A percentile compares a stretch with the other conserved stretches of the same genome.
phyloP scores from a whole-genome alignment of 2,797 vertebrate species.

The Lagorchestes hirsutus region DNA sequence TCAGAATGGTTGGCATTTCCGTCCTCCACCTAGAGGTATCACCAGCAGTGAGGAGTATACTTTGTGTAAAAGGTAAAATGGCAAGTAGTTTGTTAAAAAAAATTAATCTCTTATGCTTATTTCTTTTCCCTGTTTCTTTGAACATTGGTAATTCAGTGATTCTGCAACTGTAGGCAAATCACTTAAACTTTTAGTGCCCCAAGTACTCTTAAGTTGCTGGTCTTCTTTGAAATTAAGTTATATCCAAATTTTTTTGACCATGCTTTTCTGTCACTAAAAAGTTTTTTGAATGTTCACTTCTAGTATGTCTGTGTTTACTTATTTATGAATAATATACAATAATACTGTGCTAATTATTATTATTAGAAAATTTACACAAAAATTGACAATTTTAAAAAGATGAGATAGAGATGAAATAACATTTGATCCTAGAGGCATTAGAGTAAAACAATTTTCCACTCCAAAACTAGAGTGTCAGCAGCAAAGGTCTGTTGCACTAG shows the following conservation, averaged over 20 bases:
- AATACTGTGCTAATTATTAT: neutral
- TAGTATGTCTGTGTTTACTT: neutral
- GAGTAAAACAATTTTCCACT: neutral
- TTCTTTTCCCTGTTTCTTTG: conserved; percentile 52
- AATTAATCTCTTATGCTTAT: conserved; percentile 27
- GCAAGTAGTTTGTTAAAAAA: conserved; percentile 45
- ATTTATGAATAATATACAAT: neutral
- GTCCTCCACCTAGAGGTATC: conserved; percentile 97
- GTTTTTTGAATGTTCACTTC: neutral
- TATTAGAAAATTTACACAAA: neutral
- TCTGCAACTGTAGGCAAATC: neutral
- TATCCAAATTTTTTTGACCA: neutral
- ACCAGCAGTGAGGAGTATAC: conserved; percentile 99
- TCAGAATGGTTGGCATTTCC: conserved; percentile 97
- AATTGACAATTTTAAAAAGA: neutral
- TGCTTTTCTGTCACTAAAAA: neutral
- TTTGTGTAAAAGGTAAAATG: conserved; percentile 96
- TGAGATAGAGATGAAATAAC: neutral
- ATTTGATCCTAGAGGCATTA: neutral
- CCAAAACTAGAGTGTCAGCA: neutral
- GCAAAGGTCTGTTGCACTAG: neutral
- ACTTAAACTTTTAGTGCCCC: neutral
- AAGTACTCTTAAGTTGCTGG: neutral
- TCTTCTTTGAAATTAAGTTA: neutral
- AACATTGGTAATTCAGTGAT: neutral